Base-by-base conservation (phyloP, 37 sponge, comb jelly and placozoan species). In the Crambe crambe region DNA sequence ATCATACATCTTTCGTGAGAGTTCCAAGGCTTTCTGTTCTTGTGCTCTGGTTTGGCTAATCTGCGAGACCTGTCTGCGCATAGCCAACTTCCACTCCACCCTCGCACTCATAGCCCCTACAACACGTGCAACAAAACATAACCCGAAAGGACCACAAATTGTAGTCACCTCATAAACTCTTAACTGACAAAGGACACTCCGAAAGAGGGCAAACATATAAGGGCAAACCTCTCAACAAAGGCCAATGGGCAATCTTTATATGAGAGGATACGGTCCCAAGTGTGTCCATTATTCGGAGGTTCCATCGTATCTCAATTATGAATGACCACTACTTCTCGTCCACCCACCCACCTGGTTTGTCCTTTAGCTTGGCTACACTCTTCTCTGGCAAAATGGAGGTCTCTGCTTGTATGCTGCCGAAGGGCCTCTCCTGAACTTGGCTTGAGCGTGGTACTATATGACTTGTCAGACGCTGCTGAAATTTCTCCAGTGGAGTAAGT, bases 301-400 rank as follows among this genome's bases (percentile, higher is more conserved):
- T n/a, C n/a, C n/a, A n/a, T n/a, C n/a, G n/a, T n/a, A n/a, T n/a
- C n/a, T n/a, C n/a, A n/a, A n/a, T n/a, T n/a, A n/a, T n/a, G n/a
- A n/a, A n/a, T n/a, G n/a, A n/a, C n/a, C n/a, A n/a, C n/a, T n/a
- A n/a, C n/a, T n/a, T n/a, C n/a, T n/a, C n/a, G n/a, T n/a, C n/a
- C n/a, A n/a, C n/a, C n/a, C n/a, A 41, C 85, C 21, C 26, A 77
- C 85, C 85, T 44, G 85, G 85, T 32, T 77, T 77, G 25, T 58
- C 51, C 43, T 61, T 71, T 30, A 85, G 79, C 44, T 69, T 39
- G 21, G 78, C 39, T 1, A 85, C 6, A 6, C 56, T 36, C 0
- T 85, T 72, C 20, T 77, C 44, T 0, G 78, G 42, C 3, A 83
- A 51, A 0, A 83, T 42, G 3, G 77, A 56, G 8, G 21, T 56